Evolutionary conservation across 2,797 vertebrate species (phyloP).

Genomic region (Nyctalus aviator): DNA sequence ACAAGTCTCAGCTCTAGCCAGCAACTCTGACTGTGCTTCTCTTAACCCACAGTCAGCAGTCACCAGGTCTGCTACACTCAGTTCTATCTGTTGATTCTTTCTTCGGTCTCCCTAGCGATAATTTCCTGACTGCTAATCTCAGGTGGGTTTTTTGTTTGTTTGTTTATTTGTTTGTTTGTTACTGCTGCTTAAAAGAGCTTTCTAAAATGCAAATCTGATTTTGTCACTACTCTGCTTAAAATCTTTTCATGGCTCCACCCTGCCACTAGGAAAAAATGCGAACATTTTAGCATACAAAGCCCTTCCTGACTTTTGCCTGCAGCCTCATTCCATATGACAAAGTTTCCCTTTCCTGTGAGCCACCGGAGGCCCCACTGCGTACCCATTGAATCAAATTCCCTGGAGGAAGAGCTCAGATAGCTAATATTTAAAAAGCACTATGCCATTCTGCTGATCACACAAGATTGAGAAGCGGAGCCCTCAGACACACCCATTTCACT

Average conservation of each 20-base stretch:
- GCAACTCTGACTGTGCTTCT: background rate
- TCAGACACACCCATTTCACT: background rate
- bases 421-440: background rate
- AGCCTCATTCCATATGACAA: background rate
- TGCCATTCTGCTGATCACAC: background rate
- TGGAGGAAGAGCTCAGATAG: background rate
- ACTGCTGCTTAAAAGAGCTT: background rate
- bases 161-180: background rate
- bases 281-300: background rate
- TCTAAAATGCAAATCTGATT: conserved; percentile 52
- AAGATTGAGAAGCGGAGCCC: background rate
- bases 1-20: background rate
- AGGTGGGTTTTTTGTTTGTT: too few species aligned
- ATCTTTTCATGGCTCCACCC: background rate
- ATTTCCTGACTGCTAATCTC: background rate
- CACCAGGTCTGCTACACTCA: background rate
- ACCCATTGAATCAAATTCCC: background rate
- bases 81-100: background rate
- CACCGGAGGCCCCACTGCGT: background rate
- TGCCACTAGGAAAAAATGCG: background rate
- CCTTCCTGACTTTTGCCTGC: background rate
- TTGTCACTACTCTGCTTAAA: conserved; percentile 6
- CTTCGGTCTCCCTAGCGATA: background rate
- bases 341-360: background rate
- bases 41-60: background rate